Evolutionary conservation across 2,888 invertebrate species (phyloP), one percentile per base, ranked within the genome.

Genomic region (Lingula anatina): DNA sequence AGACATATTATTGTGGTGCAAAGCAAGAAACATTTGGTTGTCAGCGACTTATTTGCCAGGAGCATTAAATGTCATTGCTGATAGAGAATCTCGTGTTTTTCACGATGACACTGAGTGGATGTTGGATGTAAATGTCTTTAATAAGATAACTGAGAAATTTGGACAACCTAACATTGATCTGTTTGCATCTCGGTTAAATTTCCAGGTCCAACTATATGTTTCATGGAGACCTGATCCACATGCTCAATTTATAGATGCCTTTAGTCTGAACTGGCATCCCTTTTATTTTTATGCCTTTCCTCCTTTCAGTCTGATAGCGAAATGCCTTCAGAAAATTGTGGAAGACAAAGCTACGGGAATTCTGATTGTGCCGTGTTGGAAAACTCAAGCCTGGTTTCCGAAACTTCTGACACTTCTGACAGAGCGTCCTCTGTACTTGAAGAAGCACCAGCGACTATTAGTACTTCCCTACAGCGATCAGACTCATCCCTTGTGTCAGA

Each of bases 101-200:
- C 27, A 39, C 40, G 44, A 50, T 37, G 28, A 50, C 9, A 42
- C 44, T 12, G 53, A 53, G 40, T 50, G 50, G 50, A 50, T 23
- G 18, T 23, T 47, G 21, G 26, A 47, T 20, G 20, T 12, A 27
- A 7, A 21, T 21, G 28, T 48, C 4, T 47, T 48, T n/a, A 4
- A 21, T 9, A 7, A 43, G 31, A 15, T 18, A 18, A 37, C 12
- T 36, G n/a, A 12, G n/a, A n/a, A 36, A 21, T 39, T 9, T 9
- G 27, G 15, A 15, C 27, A 20, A 2, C 41, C 44, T 2, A 12
- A 21, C 12, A 1, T 49, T 2, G 49, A 46, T 27, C 21, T 52
- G 28, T 52, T 52, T 49, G 52, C 46, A 18, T 46, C 48, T 2
- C 12, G 49, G 26, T 18, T 46, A 4, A 52, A 49, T 41, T 28